A percentile compares a stretch with the other conserved stretches of the same genome.
phyloP scores from a whole-genome alignment of 2,113 vertebrate genomes.

The Scortum barcoo region DNA sequence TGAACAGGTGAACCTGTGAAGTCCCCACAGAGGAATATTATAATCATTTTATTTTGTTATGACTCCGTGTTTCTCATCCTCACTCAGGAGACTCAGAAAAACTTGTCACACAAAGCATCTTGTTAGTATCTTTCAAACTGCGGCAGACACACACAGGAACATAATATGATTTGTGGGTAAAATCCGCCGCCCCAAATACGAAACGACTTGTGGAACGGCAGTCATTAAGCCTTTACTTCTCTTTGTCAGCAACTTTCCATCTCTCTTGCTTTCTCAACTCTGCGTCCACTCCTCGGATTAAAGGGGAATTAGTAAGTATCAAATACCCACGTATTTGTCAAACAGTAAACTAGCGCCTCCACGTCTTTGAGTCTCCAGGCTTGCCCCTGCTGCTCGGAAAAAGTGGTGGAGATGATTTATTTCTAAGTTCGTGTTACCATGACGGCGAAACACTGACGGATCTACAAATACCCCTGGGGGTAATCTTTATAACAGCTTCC shows the following conservation, averaged over 20 bases:
- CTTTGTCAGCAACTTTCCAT: constrained; percentile 45
- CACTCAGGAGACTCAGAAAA: not conserved
- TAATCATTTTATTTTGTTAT: not conserved
- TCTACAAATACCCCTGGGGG: constrained; percentile 56
- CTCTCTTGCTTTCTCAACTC: constrained; percentile 18
- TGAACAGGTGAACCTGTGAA: no score
- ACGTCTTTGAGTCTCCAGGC: constrained; percentile 17
- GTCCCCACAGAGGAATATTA: no score
- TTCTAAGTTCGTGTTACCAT: constrained; percentile 70
- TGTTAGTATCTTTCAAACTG: constrained; percentile 36
- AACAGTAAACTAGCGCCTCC: constrained; percentile 24
- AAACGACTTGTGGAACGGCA: not conserved
- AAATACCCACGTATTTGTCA: constrained; percentile 43
- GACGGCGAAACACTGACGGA: constrained; percentile 69
- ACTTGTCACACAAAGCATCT: constrained; percentile 15
- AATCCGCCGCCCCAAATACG: not conserved
- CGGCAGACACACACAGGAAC: constrained; percentile 16
- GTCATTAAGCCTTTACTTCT: constrained; percentile 8
- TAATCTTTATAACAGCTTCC: constrained; percentile 76
- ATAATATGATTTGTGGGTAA: constrained; percentile 17
- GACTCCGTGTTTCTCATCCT: constrained; percentile 4
- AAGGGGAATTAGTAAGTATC: constrained; percentile 43
- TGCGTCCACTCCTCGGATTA: constrained; percentile 36
- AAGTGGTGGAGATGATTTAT: constrained; percentile 54
- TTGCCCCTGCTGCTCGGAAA: constrained; percentile 46